Evolutionary conservation across 2,888 invertebrate species (phyloP).

Genomic region (Drosophila koepferae): DNA sequence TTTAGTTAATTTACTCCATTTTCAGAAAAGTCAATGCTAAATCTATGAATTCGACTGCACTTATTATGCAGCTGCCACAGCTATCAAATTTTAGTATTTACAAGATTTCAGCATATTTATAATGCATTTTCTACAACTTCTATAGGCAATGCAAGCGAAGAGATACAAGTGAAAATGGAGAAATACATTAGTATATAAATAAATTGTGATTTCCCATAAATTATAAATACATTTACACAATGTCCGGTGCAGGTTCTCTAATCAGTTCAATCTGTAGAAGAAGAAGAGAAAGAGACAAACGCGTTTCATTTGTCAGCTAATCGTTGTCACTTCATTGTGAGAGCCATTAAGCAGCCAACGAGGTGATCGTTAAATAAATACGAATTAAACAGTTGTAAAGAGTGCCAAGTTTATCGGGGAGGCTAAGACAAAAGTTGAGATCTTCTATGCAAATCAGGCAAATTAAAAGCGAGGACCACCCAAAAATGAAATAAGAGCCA

Average conservation of each 20-base stretch:
- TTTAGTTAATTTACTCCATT: too few species aligned
- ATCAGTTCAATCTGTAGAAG: constrained; percentile 35
- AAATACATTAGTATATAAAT: neutral
- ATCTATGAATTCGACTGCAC: too few species aligned
- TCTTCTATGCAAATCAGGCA: constrained; percentile 67
- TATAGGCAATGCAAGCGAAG: too few species aligned
- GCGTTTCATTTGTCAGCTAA: constrained; percentile 62
- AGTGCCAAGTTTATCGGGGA: constrained; percentile 19
- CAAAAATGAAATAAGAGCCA: constrained; percentile 47
- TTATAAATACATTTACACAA: constrained; percentile 1
- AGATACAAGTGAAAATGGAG: neutral
- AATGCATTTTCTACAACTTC: too few species aligned
- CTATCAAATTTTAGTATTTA: too few species aligned
- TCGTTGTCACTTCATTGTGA: constrained; percentile 70
- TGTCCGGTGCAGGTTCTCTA: constrained; percentile 19
- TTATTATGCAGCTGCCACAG: too few species aligned
- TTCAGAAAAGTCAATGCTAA: too few species aligned
- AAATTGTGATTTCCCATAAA: neutral
- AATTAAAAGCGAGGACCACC: constrained; percentile 52
- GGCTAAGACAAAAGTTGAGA: constrained; percentile 59
- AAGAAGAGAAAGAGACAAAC: constrained; percentile 4
- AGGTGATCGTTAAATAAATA: constrained; percentile 34
- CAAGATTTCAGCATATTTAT: too few species aligned
- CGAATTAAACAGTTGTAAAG: constrained; percentile 33
- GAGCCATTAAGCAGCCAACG: constrained; percentile 41